Percentiles rank a stretch among this genome's conserved stretches.
Conservation (phyloP, 2,888 invertebrate genomes). For the Terebella lapidaria region DNA sequence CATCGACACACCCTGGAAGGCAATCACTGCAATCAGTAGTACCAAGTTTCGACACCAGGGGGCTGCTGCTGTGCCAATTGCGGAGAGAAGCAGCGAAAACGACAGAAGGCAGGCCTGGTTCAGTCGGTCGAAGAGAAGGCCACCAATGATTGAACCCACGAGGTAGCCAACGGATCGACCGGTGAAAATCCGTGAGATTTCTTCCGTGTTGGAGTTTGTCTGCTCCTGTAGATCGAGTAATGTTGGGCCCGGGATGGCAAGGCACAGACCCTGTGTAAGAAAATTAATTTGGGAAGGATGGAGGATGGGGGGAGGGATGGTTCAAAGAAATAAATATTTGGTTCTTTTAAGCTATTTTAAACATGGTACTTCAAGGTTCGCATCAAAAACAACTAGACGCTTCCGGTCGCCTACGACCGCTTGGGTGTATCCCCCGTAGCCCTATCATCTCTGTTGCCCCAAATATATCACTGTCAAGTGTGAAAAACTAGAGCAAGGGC, state of each 20-base stretch:
- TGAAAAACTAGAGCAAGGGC: too few relatives aligned
- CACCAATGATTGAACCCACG: conserved; percentile 51
- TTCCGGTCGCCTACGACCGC: too few relatives aligned
- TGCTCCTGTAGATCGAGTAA: conserved; percentile 48
- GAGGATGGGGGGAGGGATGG: neutral
- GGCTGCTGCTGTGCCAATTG: conserved; percentile 48
- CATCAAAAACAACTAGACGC: too few relatives aligned
- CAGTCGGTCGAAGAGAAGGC: conserved; percentile 45
- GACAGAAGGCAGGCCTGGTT: conserved; percentile 52
- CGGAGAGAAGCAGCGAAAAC: conserved; percentile 47
- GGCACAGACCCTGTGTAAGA: conserved; percentile 55
- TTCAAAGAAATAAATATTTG: neutral
- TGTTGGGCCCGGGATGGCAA: conserved; percentile 54
- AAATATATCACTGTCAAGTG: too few relatives aligned
- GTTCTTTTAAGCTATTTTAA: too few relatives aligned
- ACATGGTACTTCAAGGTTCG: too few relatives aligned
- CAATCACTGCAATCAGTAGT: conserved; percentile 44
- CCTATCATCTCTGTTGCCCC: too few relatives aligned
- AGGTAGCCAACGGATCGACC: conserved; percentile 53
- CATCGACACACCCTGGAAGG: conserved; percentile 51
- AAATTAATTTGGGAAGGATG: neutral
- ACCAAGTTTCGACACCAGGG: conserved; percentile 51
- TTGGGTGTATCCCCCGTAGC: too few relatives aligned
- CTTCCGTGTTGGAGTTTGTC: conserved; percentile 37
- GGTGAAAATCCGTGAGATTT: conserved; percentile 50